Conservation (phyloP, 2,113 vertebrate genomes). For the Petroica traversi region DNA sequence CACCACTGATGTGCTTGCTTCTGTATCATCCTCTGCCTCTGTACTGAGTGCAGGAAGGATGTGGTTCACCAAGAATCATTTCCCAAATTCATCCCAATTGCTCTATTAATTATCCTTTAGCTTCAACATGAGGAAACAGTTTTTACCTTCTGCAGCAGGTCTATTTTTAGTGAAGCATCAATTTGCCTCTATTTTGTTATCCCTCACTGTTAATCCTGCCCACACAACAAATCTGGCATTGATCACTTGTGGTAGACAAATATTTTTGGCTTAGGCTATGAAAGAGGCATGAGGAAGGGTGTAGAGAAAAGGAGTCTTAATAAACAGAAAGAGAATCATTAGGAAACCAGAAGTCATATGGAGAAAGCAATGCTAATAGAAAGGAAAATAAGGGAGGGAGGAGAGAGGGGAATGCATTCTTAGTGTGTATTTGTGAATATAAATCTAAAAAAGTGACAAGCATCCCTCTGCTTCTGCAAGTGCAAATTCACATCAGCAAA, state of each 20-base stretch:
- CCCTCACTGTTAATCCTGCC: constrained; percentile 19
- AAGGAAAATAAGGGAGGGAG: background rate
- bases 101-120: constrained; percentile 56
- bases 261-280: background rate
- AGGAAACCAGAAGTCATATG: background rate
- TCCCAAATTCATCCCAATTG: constrained; percentile 60
- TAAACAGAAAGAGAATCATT: background rate
- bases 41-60: constrained; percentile 49
- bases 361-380: background rate
- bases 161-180: constrained; percentile 59
- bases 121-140: constrained; percentile 57
- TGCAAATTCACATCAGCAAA: background rate
- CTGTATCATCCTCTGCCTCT: background rate
- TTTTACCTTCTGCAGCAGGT: constrained; percentile 50
- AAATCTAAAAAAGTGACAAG: background rate
- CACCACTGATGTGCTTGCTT: background rate
- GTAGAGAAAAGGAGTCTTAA: background rate
- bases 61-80: constrained; percentile 65
- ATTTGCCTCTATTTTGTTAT: constrained; percentile 30
- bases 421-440: background rate
- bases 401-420: background rate
- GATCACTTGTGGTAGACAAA: constrained; percentile 31
- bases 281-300: background rate
- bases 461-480: background rate
- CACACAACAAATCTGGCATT: constrained; percentile 56